Evolutionary conservation across 2,113 vertebrate species (phyloP), one percentile per base, ranked within the genome.

Genomic region (Lampris megalopsis): DNA sequence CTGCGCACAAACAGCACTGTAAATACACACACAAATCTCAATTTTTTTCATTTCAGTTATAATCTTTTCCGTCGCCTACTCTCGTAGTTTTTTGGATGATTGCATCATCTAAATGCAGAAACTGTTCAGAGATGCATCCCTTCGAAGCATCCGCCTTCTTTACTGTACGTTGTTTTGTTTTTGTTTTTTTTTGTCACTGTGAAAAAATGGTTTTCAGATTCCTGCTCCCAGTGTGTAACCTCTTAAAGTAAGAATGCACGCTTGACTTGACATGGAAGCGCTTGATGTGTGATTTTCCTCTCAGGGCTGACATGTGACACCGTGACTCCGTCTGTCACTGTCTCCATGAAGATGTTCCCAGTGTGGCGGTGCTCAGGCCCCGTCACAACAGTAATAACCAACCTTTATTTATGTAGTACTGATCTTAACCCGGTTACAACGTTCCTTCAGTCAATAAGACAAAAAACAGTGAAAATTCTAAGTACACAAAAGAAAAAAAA

Each of bases 61-160:
- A 13, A 53, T 1, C 10, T 56, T 72, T 58, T 80, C 48, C 58
- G 66, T 78, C 54, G 47, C 11, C 64, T 42, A 50, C 36, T 42
- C 47, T 64, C 70, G 4, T 1, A 47, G 61, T 48, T 59, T 69
- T 71, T 73, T 40, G 9, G 74, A 69, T 66, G 77, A 56, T 52
- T 73, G 61, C 73, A 58, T 38, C 63, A 57, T 36, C 63, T 82
- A 63, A 73, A 82, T 82, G 48, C 36, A 66, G 62, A 65, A 37
- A 62, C 62, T 48, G 67, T 38, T 67, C 53, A 63, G 35, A 68
- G 61, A 79, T 69, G 57, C 57, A 52, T 61, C 43, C 24, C 24
- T 24, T 24, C 24, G 24, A 24, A 24, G 24, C 24, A 24, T 24
- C 24, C 24, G 24, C 24, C 24, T 24, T 24, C 24, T 24, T 24